phyloP scores from a whole-genome alignment of 2,888 invertebrate species.

The Drosophila planitibia region DNA sequence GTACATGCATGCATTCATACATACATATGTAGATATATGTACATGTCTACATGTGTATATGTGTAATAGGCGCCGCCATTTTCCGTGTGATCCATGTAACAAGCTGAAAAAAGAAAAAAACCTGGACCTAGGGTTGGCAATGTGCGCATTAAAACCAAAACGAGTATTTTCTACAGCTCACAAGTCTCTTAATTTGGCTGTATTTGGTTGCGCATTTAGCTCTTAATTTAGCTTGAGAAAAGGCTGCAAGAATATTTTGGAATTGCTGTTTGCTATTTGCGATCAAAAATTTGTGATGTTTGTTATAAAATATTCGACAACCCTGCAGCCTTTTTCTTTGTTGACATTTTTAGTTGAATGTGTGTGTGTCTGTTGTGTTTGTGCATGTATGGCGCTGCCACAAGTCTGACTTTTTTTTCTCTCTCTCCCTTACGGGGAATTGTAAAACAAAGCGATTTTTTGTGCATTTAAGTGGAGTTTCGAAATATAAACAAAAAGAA shows the following conservation, averaged over 20 bases:
- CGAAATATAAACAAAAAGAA: conserved; percentile 2
- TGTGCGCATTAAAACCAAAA: conserved; percentile 23
- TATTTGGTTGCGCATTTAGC: background rate
- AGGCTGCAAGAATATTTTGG: conserved; percentile 1
- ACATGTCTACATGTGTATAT: conserved; percentile 42
- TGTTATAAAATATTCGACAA: conserved; percentile 44
- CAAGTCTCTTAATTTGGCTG: background rate
- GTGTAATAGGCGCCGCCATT: conserved; percentile 77
- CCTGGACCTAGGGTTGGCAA: conserved; percentile 70
- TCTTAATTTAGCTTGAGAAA: background rate
- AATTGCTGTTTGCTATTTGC: conserved; percentile 1
- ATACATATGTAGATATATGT: conserved; percentile 12
- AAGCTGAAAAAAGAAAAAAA: conserved; percentile 53
- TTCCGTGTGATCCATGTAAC: conserved; percentile 75
- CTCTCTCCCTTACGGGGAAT: conserved; percentile 5
- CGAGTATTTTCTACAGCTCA: conserved; percentile 11
- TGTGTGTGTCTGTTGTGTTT: conserved; percentile 37
- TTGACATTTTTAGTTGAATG: conserved; percentile 57
- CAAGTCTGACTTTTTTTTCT: conserved; percentile 8
- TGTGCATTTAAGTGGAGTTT: conserved; percentile 1
- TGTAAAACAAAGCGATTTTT: background rate
- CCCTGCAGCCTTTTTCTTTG: conserved; percentile 63
- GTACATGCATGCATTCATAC: conserved; percentile 60
- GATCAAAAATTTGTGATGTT: conserved; percentile 19
- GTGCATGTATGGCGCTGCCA: conserved; percentile 36